Percentiles rank a stretch among this genome's conserved stretches.
phyloP scores from a whole-genome alignment of 2,888 invertebrate genomes.

The Stenotaenia linearis region DNA sequence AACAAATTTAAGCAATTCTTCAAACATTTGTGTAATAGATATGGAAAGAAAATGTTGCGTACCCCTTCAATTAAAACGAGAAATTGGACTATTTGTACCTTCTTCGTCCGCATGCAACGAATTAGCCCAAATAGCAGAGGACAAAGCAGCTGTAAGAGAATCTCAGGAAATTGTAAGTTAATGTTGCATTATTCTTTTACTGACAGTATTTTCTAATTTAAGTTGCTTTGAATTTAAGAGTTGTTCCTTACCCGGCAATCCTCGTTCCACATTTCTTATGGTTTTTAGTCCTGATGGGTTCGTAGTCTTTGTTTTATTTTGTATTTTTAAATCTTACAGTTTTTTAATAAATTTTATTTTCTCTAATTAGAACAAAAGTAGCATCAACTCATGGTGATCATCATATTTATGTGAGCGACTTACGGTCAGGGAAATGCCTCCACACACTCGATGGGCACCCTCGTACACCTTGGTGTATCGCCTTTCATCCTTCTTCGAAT shows the following conservation, averaged over 20 bases:
- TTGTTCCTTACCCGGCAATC: constrained; percentile 54
- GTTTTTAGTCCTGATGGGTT: constrained; percentile 83
- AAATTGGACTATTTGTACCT: constrained; percentile 13
- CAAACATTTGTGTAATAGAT: not conserved
- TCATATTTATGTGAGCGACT: constrained; percentile 75
- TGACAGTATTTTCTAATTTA: no score
- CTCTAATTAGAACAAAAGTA: constrained; percentile 61
- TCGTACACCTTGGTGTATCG: constrained; percentile 83
- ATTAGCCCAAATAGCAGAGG: constrained; percentile 30
- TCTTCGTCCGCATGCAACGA: not conserved
- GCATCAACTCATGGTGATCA: constrained; percentile 88
- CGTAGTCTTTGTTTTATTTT: constrained; percentile 41
- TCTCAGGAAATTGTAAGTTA: constrained; percentile 16
- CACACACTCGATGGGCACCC: constrained; percentile 74
- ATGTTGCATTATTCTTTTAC: no score
- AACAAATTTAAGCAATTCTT: not conserved
- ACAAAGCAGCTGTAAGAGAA: constrained; percentile 32
- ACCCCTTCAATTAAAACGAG: not conserved
- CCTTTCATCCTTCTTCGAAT: constrained; percentile 77
- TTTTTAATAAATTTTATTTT: constrained; percentile 33
- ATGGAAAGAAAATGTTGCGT: constrained; percentile 13
- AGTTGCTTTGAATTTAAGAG: no score
- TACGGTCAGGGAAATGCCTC: constrained; percentile 70
- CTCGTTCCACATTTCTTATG: constrained; percentile 77
- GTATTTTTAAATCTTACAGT: no score